These are phyloP conservation scores for Scortum barcoo DNA, from an alignment of 2,113 vertebrate genomes.

Conservation along the genomic window DNA sequence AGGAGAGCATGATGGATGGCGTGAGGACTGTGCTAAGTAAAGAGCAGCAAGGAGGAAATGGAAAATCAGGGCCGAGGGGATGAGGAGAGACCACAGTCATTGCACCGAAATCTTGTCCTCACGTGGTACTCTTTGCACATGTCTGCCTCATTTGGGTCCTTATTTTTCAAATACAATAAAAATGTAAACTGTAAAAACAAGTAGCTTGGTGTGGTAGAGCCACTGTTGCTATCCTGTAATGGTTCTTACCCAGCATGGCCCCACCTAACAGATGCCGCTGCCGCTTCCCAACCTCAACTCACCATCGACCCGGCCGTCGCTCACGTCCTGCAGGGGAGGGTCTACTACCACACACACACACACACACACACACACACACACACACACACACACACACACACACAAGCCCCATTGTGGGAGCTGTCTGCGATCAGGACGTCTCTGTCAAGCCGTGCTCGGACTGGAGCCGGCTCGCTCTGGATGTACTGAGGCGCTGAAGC, in stretches of 20 bases:
- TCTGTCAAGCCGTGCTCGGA: slow-evolving; percentile 53
- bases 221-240: slow-evolving; percentile 7
- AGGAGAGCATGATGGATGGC: slow-evolving; percentile 70
- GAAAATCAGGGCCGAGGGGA: slow-evolving; percentile 56
- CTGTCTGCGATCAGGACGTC: slow-evolving; percentile 60
- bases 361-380: slow-evolving; percentile 73
- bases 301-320: slow-evolving; percentile 38
- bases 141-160: not conserved
- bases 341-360: slow-evolving; percentile 55
- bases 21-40: slow-evolving; percentile 60
- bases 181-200: not conserved
- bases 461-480: slow-evolving; percentile 13
- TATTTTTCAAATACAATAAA: slow-evolving; percentile 7
- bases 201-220: not conserved
- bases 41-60: slow-evolving; percentile 69
- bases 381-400: slow-evolving; percentile 49
- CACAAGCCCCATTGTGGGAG: slow-evolving; percentile 63
- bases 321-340: slow-evolving; percentile 24
- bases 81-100: slow-evolving; percentile 40
- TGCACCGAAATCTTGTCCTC: slow-evolving; percentile 7
- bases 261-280: slow-evolving; percentile 21
- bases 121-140: not conserved
- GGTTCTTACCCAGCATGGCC: not conserved
- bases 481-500: slow-evolving; percentile 26
- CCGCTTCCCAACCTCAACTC: slow-evolving; percentile 27